Conservation (phyloP, 1,140 invertebrate species). For the Heliothis virescens region DNA sequence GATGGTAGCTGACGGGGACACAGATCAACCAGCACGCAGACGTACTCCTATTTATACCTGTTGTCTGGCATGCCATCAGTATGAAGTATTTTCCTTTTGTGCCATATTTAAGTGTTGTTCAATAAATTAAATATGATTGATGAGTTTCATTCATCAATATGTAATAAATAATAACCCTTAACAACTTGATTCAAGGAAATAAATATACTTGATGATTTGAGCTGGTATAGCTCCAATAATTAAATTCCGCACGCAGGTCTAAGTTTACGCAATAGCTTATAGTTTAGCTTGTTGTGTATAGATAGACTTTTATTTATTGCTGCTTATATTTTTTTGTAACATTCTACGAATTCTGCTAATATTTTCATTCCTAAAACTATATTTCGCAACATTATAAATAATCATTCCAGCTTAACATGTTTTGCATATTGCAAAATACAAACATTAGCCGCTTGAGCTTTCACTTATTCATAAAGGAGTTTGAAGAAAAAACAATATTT, state of each 20-base stretch:
- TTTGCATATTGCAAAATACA: conserved; percentile 37
- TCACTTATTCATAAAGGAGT: conserved; percentile 42
- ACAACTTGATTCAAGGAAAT: no score
- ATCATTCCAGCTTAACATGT: conserved; percentile 33
- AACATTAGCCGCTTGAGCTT: conserved; percentile 30
- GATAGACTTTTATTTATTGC: no score
- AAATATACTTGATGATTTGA: no score
- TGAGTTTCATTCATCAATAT: no score
- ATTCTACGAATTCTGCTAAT: not conserved
- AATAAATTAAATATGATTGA: no score
- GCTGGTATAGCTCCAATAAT: no score
- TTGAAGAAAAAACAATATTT: conserved; percentile 13
- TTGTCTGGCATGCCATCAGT: conserved; percentile 1
- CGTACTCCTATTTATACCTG: conserved; percentile 46
- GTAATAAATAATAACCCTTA: no score
- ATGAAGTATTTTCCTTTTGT: conserved; percentile 20
- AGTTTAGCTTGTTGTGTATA: no score
- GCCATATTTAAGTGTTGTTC: not conserved
- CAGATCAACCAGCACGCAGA: conserved; percentile 74
- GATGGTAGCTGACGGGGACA: conserved; percentile 74
- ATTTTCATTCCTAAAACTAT: not conserved
- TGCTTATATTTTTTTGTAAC: not conserved
- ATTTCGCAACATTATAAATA: conserved; percentile 22
- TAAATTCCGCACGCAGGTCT: no score
- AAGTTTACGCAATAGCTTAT: no score